These are phyloP conservation scores for Lamellibrachia satsuma DNA, from an alignment of 2,888 invertebrate genomes.

Conservation along the genomic window DNA sequence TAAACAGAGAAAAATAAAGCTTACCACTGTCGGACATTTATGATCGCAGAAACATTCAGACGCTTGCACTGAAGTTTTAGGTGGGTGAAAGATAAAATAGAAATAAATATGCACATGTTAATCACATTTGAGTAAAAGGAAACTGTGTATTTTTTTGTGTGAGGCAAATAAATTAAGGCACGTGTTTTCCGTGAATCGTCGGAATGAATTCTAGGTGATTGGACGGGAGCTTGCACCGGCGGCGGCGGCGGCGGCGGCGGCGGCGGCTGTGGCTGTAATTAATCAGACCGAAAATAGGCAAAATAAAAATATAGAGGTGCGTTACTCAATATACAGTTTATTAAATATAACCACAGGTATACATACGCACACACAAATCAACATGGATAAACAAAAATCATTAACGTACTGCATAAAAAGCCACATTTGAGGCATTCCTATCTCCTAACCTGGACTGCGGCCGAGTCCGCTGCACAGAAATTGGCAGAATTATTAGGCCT, in stretches of 20 bases:
- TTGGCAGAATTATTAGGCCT: background rate
- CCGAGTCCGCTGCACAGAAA: background rate
- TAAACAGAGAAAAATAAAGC: background rate
- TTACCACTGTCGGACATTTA: background rate
- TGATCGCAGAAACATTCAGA: background rate
- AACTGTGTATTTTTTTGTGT: background rate
- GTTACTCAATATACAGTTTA: background rate
- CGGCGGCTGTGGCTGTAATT: background rate
- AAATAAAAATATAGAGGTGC: background rate
- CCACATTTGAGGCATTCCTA: background rate
- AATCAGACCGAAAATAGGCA: background rate
- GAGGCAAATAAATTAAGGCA: background rate
- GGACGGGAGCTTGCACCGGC: background rate
- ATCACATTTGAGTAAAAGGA: background rate
- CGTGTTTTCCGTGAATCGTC: background rate
- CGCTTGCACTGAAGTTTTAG: conserved; percentile 12
- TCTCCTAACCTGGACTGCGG: background rate
- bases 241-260: background rate
- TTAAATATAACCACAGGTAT: background rate
- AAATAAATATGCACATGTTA: background rate
- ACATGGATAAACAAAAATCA: background rate
- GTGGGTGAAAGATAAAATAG: background rate
- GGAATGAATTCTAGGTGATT: background rate
- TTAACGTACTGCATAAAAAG: background rate
- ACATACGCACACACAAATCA: background rate